Percentiles rank a stretch among this genome's conserved stretches.
Conservation (phyloP, 1,140 invertebrate genomes). For the Cryptotermes secundus region DNA sequence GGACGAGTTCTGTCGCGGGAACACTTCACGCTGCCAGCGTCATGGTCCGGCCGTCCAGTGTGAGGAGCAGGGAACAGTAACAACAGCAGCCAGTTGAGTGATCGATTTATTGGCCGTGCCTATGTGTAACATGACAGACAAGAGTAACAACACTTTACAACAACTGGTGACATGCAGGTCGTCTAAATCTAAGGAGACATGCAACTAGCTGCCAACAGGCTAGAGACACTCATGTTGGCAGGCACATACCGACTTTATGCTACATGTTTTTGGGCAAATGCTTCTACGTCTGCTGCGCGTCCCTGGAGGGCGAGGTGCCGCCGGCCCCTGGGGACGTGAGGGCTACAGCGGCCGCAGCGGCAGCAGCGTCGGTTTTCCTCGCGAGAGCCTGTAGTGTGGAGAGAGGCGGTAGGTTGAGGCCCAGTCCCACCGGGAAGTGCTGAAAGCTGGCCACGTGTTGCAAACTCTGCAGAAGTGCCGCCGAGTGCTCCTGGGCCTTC, state of each 20-base stretch:
- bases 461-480: slow-evolving; percentile 73
- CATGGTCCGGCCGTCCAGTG: no score
- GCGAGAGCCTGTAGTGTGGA: slow-evolving; percentile 50
- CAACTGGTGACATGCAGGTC: not conserved
- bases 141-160: not conserved
- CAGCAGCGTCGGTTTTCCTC: slow-evolving; percentile 53
- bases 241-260: not conserved
- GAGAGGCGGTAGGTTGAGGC: slow-evolving; percentile 57
- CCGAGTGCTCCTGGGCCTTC: slow-evolving; percentile 89
- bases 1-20: no score
- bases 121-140: no score
- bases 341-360: slow-evolving; percentile 29
- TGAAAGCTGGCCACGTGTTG: slow-evolving; percentile 55
- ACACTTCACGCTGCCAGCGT: no score
- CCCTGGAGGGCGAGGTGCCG: not conserved
- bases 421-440: slow-evolving; percentile 43
- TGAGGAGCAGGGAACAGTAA: no score
- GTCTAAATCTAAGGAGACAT: no score
- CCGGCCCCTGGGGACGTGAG: not conserved
- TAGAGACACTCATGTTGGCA: no score
- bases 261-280: not conserved
- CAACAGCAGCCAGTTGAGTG: no score
- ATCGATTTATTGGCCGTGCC: not conserved
- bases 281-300: not conserved
- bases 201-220: no score